A percentile compares a stretch with the other conserved stretches of the same genome.
Conservation (phyloP, 2,113 vertebrate species). For the Lycaon pictus region DNA sequence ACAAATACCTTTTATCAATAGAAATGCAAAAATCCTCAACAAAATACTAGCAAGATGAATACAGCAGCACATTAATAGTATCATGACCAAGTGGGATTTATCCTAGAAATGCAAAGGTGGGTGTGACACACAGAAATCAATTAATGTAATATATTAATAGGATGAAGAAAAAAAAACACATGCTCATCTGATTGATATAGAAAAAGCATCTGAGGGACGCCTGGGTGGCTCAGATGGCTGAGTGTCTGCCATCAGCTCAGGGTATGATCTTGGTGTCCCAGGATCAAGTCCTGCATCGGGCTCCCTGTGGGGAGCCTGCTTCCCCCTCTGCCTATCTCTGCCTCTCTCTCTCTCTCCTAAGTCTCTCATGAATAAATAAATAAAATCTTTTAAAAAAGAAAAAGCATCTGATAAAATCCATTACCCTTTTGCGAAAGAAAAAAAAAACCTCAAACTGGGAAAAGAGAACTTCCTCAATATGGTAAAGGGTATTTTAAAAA, state of each 20-base stretch:
- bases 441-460: not conserved
- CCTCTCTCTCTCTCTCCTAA: no score
- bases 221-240: no score
- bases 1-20: not conserved
- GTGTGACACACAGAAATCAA: not conserved
- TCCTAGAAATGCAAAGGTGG: not conserved
- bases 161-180: not conserved
- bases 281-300: no score
- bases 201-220: not conserved
- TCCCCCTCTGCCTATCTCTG: no score
- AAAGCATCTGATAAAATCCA: not conserved
- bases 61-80: constrained; percentile 3
- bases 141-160: not conserved
- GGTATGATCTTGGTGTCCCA: no score
- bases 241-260: no score
- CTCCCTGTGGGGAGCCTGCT: no score
- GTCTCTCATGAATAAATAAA: no score
- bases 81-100: not conserved
- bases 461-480: not conserved
- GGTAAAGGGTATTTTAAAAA: not conserved
- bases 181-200: not conserved
- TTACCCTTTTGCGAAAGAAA: not conserved
- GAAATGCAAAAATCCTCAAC: constrained; percentile 14
- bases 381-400: not conserved
- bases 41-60: constrained; percentile 35